Evolutionary conservation across 2,888 invertebrate genomes (phyloP).

Genomic region (Acronicta alni): DNA sequence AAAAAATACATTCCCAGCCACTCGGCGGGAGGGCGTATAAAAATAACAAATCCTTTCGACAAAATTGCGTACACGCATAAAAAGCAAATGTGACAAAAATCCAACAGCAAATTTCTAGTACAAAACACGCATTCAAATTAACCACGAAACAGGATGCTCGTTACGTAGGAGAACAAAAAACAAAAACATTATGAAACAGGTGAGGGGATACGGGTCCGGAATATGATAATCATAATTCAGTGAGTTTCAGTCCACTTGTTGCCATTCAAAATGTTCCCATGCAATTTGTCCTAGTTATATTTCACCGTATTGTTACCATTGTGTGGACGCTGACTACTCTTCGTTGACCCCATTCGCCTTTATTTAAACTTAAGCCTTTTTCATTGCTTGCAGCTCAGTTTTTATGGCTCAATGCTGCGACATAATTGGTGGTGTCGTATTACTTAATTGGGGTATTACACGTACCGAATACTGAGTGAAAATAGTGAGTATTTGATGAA

Average conservation of each 20-base stretch:
- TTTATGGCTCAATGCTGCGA: conserved; percentile 35
- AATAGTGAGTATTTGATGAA: conserved; percentile 15
- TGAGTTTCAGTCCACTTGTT: conserved; percentile 72
- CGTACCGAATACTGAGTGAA: conserved; percentile 10
- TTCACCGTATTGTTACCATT: conserved; percentile 53
- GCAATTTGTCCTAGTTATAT: conserved; percentile 58
- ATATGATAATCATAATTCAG: conserved; percentile 78
- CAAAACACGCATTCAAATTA: conserved; percentile 84
- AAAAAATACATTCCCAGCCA: conserved; percentile 43
- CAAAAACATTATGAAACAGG: conserved; percentile 76
- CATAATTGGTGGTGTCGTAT: conserved; percentile 38
- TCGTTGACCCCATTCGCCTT: conserved; percentile 48
- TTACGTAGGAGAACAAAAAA: conserved; percentile 76
- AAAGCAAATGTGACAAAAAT: conserved; percentile 70
- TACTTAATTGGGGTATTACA: conserved; percentile 38
- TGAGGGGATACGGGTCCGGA: conserved; percentile 71
- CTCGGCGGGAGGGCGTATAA: conserved; percentile 26
- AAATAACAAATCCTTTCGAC: conserved; percentile 57
- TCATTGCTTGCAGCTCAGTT: conserved; percentile 42
- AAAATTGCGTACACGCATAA: conserved; percentile 42
- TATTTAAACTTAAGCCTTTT: conserved; percentile 43
- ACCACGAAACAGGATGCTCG: conserved; percentile 83
- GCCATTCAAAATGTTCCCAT: conserved; percentile 63
- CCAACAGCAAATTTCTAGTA: conserved; percentile 71
- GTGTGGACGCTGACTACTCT: conserved; percentile 39